These are phyloP conservation scores for Drosophila percnosoma DNA, from an alignment of 2,888 invertebrate species.

Conservation along the genomic window DNA sequence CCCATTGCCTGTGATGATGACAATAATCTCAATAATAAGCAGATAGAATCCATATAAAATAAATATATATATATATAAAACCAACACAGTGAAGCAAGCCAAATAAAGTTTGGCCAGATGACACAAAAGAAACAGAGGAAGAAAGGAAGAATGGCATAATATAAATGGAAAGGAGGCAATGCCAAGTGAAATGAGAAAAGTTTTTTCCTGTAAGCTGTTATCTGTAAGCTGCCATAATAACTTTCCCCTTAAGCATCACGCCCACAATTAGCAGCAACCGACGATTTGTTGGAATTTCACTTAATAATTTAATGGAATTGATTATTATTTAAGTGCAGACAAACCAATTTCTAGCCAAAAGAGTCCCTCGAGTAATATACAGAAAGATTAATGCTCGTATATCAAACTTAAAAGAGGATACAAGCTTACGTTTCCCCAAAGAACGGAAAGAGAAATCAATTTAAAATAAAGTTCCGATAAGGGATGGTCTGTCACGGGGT, in stretches of 20 bases:
- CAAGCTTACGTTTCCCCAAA: slow-evolving; percentile 46
- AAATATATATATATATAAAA: background rate
- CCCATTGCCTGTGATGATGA: slow-evolving; percentile 42
- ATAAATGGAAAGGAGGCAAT: slow-evolving; percentile 36
- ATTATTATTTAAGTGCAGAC: slow-evolving; percentile 78
- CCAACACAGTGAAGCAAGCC: slow-evolving; percentile 28
- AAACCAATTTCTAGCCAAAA: slow-evolving; percentile 58
- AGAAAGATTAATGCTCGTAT: slow-evolving; percentile 38
- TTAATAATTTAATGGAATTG: slow-evolving; percentile 78
- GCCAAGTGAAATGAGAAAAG: slow-evolving; percentile 60
- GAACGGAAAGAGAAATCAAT: slow-evolving; percentile 66
- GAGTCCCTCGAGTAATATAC: slow-evolving; percentile 55
- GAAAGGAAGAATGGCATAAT: slow-evolving; percentile 23
- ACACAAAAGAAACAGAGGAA: slow-evolving; percentile 5
- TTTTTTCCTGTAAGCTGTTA: slow-evolving; percentile 44
- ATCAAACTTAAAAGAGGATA: slow-evolving; percentile 8
- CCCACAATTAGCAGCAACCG: slow-evolving; percentile 57
- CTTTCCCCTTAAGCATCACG: slow-evolving; percentile 23
- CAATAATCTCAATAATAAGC: slow-evolving; percentile 69
- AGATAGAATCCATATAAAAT: slow-evolving; percentile 39
- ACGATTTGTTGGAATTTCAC: slow-evolving; percentile 31
- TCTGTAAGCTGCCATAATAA: slow-evolving; percentile 47
- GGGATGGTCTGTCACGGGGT: background rate
- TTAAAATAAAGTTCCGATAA: slow-evolving; percentile 63
- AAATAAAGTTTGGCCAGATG: slow-evolving; percentile 41